Percentiles rank a stretch among this genome's conserved stretches.
Evolutionary conservation across 2,113 vertebrate genomes (phyloP).

Genomic region (Petroica traversi): DNA sequence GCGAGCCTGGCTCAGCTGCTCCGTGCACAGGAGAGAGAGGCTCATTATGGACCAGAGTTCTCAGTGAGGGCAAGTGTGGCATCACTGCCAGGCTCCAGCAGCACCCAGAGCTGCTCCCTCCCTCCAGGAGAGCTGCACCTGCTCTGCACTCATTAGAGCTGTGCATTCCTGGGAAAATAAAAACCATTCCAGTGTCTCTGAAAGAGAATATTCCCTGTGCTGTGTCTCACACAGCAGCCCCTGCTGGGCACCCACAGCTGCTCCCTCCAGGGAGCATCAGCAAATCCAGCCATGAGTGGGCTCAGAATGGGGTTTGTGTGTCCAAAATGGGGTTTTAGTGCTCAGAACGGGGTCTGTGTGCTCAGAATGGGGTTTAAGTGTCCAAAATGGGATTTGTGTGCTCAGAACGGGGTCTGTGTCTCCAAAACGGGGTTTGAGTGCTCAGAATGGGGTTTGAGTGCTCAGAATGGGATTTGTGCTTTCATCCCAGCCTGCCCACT

Average conservation of each 20-base stretch:
- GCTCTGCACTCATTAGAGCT: background rate
- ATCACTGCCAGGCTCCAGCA: background rate
- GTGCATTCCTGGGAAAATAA: rapidly evolving
- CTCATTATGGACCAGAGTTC: conserved; percentile 27
- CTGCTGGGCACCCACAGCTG: background rate
- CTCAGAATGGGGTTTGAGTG: no score
- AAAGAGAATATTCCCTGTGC: background rate
- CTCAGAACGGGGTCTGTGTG: background rate
- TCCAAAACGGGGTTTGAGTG: no score
- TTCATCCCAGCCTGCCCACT: background rate
- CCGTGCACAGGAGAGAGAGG: conserved; percentile 11
- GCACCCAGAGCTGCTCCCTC: background rate
- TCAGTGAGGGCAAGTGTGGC: conserved; percentile 47
- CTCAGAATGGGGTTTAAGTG: no score
- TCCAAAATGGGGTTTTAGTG: no score
- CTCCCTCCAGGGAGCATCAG: background rate
- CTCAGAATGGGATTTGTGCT: background rate
- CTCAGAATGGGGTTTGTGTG: rapidly evolving
- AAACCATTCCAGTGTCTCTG: background rate
- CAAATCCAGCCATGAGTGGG: background rate
- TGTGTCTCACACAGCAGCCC: rapidly evolving
- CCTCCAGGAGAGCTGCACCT: background rate
- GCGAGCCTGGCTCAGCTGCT: conserved; percentile 20
- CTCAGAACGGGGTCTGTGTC: no score
- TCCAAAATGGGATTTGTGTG: no score